These are phyloP conservation scores for Prochilodus magdalenae DNA, from an alignment of 2,113 vertebrate genomes.

Conservation along the genomic window DNA sequence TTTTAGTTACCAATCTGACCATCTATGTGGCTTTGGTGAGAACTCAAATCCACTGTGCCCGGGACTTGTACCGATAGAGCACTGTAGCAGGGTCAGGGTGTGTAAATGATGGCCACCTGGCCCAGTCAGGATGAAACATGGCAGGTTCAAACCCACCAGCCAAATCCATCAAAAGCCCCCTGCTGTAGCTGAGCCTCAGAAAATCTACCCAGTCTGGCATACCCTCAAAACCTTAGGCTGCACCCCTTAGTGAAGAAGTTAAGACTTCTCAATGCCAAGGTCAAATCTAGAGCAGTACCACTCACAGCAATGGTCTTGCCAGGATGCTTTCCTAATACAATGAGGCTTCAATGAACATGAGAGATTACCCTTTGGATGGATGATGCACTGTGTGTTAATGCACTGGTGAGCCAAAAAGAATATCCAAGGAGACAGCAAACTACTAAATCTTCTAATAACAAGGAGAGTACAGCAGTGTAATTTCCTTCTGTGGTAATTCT, in stretches of 20 bases:
- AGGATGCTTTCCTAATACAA: slow-evolving; percentile 14
- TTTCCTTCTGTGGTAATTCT: not conserved
- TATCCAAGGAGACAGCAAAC: not conserved
- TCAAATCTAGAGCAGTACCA: not conserved
- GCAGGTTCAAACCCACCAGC: slow-evolving; percentile 17
- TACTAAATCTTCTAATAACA: not conserved
- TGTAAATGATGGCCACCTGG: not conserved
- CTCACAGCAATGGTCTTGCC: not conserved
- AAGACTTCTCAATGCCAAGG: not conserved
- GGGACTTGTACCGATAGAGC: not conserved
- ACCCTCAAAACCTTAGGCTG: not conserved
- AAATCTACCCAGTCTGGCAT: slow-evolving; percentile 25
- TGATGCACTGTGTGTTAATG: too few relatives aligned
- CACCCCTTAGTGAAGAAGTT: not conserved
- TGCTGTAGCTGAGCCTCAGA: slow-evolving; percentile 25
- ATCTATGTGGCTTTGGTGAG: not conserved
- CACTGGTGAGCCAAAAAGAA: not conserved
- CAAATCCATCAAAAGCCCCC: slow-evolving; percentile 15
- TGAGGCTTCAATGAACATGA: not conserved
- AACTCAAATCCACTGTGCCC: not conserved
- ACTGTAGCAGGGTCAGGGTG: not conserved
- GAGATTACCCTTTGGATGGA: too few relatives aligned
- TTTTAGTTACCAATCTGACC: not conserved
- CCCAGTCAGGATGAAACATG: slow-evolving; percentile 6
- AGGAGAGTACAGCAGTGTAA: too few relatives aligned